phyloP scores from a whole-genome alignment of 2,113 vertebrate genomes.

The Recurvirostra avosetta region DNA sequence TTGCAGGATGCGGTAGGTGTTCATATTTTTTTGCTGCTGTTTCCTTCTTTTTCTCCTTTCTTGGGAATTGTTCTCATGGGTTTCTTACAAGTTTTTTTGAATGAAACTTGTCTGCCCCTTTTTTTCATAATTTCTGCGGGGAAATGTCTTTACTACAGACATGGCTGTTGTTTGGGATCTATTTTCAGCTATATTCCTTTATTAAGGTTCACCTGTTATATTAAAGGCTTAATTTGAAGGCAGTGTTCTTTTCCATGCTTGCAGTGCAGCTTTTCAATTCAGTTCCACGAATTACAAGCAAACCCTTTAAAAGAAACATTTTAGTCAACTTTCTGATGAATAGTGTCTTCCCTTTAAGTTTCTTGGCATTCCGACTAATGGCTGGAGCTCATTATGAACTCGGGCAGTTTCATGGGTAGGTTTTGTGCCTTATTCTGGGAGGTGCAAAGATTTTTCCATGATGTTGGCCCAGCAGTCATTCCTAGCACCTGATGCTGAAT shows the following conservation, averaged over 20 bases:
- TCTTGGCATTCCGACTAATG: background rate
- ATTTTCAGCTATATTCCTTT: background rate
- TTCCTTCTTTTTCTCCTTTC: background rate
- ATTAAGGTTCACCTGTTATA: background rate
- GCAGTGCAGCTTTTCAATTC: background rate
- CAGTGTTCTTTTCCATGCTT: background rate
- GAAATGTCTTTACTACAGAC: background rate
- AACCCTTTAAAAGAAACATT: background rate
- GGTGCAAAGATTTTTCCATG: background rate
- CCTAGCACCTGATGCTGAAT: background rate
- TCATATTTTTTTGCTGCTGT: rapidly evolving
- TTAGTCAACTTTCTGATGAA: background rate
- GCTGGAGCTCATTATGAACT: background rate
- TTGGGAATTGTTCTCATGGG: background rate
- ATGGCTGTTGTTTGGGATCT: background rate
- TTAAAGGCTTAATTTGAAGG: background rate
- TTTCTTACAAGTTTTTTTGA: background rate
- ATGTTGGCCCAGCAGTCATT: background rate
- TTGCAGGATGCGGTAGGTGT: background rate
- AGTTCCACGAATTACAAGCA: background rate
- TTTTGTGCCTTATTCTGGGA: background rate
- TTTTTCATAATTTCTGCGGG: background rate
- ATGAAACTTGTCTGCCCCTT: background rate
- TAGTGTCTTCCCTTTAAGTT: background rate
- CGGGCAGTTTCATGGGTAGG: background rate